Conservation (phyloP, 2,888 invertebrate genomes). For the Mylabris sibirica region DNA sequence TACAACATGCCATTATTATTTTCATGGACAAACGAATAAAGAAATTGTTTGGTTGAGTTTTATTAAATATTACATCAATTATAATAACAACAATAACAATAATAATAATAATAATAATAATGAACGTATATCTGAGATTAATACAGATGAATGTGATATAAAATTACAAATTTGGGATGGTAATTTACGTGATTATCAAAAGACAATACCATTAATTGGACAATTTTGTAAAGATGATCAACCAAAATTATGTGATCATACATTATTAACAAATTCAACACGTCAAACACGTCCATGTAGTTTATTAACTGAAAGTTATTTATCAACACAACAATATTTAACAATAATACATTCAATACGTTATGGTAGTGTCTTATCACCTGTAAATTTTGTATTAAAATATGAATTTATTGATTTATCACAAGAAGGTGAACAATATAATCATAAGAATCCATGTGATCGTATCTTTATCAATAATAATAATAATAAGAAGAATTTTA, state of each 20-base stretch:
- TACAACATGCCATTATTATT: slow-evolving; percentile 82
- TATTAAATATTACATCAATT: slow-evolving; percentile 80
- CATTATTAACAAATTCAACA: slow-evolving; percentile 75
- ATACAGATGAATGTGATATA: slow-evolving; percentile 76
- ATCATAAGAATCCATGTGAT: slow-evolving; percentile 71
- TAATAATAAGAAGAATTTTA: slow-evolving; percentile 43
- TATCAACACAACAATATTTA: slow-evolving; percentile 77
- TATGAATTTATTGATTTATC: slow-evolving; percentile 85
- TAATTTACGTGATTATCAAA: slow-evolving; percentile 60
- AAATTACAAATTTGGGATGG: slow-evolving; percentile 78
- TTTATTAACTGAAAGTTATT: slow-evolving; percentile 77
- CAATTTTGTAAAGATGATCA: slow-evolving; percentile 81
- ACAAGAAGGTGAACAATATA: slow-evolving; percentile 69
- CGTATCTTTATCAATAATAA: slow-evolving; percentile 64
- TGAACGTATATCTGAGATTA: slow-evolving; percentile 67
- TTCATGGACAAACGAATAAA: slow-evolving; percentile 72
- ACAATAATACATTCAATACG: slow-evolving; percentile 78
- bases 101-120: not conserved
- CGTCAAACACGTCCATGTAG: slow-evolving; percentile 76
- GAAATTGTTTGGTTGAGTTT: slow-evolving; percentile 86
- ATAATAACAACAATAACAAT: slow-evolving; percentile 60
- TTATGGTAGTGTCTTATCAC: slow-evolving; percentile 81
- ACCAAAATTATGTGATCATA: slow-evolving; percentile 78
- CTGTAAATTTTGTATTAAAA: slow-evolving; percentile 77
- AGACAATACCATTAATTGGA: slow-evolving; percentile 69